Conservation (phyloP, 2,797 vertebrate genomes). For the Myripristis murdjan region DNA sequence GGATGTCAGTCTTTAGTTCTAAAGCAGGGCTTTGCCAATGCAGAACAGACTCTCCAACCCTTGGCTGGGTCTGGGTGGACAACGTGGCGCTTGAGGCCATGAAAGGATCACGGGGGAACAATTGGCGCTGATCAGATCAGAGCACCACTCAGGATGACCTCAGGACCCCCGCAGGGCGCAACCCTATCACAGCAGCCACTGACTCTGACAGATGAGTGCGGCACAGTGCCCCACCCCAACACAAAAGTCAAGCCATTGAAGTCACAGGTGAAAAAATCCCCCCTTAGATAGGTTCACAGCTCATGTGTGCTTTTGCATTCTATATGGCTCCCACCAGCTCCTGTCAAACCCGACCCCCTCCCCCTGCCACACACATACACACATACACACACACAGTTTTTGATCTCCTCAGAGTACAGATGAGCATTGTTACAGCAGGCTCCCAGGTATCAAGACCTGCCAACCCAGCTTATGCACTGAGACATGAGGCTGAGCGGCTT, state of each 20-base stretch:
- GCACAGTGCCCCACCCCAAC: constrained; percentile 62
- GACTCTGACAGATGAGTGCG: constrained; percentile 79
- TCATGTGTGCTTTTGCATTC: constrained; percentile 62
- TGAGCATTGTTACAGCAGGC: constrained; percentile 60
- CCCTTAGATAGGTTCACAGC: constrained; percentile 53
- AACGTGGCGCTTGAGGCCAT: constrained; percentile 57
- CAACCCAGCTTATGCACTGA: constrained; percentile 37
- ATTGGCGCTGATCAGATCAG: constrained; percentile 77
- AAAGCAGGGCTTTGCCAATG: not conserved
- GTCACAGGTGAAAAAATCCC: constrained; percentile 64
- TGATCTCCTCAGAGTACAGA: constrained; percentile 67
- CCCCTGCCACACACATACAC: not conserved
- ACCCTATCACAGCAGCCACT: constrained; percentile 80
- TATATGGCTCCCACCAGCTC: constrained; percentile 21
- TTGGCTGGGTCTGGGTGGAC: constrained; percentile 38
- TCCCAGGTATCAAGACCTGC: constrained; percentile 59
- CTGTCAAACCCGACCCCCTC: constrained; percentile 20
- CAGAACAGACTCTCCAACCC: constrained; percentile 29
- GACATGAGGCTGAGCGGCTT: constrained; percentile 41
- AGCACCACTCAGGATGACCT: constrained; percentile 81
- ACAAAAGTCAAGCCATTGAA: constrained; percentile 82
- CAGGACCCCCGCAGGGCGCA: constrained; percentile 82
- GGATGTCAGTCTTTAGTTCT: constrained; percentile 9
- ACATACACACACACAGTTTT: constrained; percentile 39
- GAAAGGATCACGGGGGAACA: constrained; percentile 64